These are phyloP conservation scores for Proales similis DNA, from an alignment of 1,140 invertebrate species.

Conservation along the genomic window DNA sequence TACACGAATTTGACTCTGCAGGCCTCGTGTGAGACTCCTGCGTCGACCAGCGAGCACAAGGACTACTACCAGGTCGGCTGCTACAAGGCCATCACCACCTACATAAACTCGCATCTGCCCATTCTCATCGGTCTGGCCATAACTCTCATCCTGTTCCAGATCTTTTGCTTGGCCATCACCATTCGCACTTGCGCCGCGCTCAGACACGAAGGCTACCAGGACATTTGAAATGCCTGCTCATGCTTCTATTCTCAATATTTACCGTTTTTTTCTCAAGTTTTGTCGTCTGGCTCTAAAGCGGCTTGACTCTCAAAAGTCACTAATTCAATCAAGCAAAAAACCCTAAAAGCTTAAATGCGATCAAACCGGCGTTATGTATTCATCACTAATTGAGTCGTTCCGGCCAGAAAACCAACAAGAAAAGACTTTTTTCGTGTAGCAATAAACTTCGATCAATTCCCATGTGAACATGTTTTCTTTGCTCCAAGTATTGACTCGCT, in stretches of 20 bases:
- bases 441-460: no score
- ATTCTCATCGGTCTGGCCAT: slow-evolving; percentile 26
- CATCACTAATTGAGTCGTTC: no score
- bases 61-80: slow-evolving; percentile 13
- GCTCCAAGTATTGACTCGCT: no score
- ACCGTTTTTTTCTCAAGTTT: background rate
- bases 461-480: no score
- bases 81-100: background rate
- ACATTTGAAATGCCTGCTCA: slow-evolving; percentile 1
- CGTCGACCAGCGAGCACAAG: slow-evolving; percentile 1
- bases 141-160: slow-evolving; percentile 25
- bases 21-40: slow-evolving; percentile 10
- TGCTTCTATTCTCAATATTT: background rate
- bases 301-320: slow-evolving; percentile 3
- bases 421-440: no score
- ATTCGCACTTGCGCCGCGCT: slow-evolving; percentile 16
- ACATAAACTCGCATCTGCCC: slow-evolving; percentile 31
- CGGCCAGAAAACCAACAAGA: no score
- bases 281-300: background rate
- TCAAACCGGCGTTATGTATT: no score
- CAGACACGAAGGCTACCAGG: slow-evolving; percentile 34
- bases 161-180: slow-evolving; percentile 26
- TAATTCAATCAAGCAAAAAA: no score
- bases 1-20: slow-evolving; percentile 1
- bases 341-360: no score